A percentile compares a stretch with the other conserved stretches of the same genome.
These are phyloP conservation scores for Tetranychus cinnabarinus DNA, from an alignment of 1,140 invertebrate species.

Conservation along the genomic window DNA sequence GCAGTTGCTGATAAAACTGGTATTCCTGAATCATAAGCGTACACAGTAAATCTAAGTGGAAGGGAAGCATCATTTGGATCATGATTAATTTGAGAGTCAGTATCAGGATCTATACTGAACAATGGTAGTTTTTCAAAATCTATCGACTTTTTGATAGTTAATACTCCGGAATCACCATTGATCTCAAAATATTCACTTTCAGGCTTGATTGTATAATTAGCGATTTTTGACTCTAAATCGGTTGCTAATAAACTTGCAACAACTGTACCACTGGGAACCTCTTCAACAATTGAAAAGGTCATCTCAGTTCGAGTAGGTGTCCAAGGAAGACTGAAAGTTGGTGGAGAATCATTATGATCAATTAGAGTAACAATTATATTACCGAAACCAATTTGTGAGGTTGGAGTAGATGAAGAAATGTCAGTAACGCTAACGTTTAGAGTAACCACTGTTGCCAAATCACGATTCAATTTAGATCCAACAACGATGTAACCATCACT, in stretches of 20 bases:
- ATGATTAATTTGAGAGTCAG: not conserved
- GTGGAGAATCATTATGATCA: slow-evolving; percentile 43
- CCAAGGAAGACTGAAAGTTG: slow-evolving; percentile 42
- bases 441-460: slow-evolving; percentile 41
- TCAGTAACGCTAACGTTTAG: slow-evolving; percentile 56
- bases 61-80: not conserved
- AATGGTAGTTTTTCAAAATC: slow-evolving; percentile 33
- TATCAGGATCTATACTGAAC: not conserved
- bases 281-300: slow-evolving; percentile 45
- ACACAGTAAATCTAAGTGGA: slow-evolving; percentile 42
- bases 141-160: slow-evolving; percentile 47
- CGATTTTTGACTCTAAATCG: slow-evolving; percentile 57
- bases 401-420: slow-evolving; percentile 5
- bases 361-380: slow-evolving; percentile 60
- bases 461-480: slow-evolving; percentile 34
- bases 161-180: slow-evolving; percentile 29
- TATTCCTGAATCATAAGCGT: slow-evolving; percentile 56
- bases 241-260: slow-evolving; percentile 51
- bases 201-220: slow-evolving; percentile 42
- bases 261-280: slow-evolving; percentile 51
- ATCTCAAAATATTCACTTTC: slow-evolving; percentile 48
- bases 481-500: slow-evolving; percentile 41
- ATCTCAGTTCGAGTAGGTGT: slow-evolving; percentile 37
- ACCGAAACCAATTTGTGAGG: slow-evolving; percentile 25
- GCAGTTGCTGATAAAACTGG: slow-evolving; percentile 50